Conservation (phyloP, 2,888 invertebrate genomes). For the Drosophila suboccidentalis region DNA sequence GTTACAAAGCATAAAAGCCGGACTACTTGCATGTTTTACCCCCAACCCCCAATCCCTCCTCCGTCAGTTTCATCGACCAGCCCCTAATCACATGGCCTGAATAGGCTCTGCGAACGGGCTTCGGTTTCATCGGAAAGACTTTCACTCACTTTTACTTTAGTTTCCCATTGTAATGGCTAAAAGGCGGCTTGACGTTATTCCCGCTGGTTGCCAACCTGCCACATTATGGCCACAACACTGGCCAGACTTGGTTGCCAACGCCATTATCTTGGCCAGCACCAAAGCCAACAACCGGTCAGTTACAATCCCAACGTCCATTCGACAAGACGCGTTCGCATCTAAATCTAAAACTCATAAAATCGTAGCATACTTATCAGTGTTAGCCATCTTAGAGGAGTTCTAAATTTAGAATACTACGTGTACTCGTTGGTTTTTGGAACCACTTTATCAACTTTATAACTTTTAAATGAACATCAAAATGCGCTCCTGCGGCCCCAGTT, state of each 20-base stretch:
- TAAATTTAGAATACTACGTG: conserved; percentile 24
- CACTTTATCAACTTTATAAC: too few relatives aligned
- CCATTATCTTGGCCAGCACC: conserved; percentile 57
- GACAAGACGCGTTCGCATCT: conserved; percentile 65
- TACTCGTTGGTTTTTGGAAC: neutral
- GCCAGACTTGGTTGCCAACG: conserved; percentile 57
- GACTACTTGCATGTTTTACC: neutral
- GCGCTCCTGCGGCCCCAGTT: conserved; percentile 86
- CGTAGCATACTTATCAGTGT: conserved; percentile 28
- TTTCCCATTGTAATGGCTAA: conserved; percentile 39
- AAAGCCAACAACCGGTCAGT: conserved; percentile 79
- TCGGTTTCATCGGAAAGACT: conserved; percentile 55
- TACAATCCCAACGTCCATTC: conserved; percentile 69
- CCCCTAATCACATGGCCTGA: conserved; percentile 72
- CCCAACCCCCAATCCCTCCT: neutral
- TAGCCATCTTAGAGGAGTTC: conserved; percentile 1
- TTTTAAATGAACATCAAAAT: conserved; percentile 77
- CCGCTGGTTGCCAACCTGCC: conserved; percentile 60
- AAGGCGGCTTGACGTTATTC: conserved; percentile 39
- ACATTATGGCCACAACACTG: conserved; percentile 67
- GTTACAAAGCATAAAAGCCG: conserved; percentile 55
- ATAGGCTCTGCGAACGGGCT: conserved; percentile 51
- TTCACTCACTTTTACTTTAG: conserved; percentile 71
- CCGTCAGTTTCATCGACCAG: conserved; percentile 45
- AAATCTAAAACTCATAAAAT: neutral